Percentiles rank a stretch among this genome's conserved stretches.
These are phyloP conservation scores for Drosophila buzzatii DNA, from an alignment of 2,888 invertebrate genomes.

Conservation along the genomic window DNA sequence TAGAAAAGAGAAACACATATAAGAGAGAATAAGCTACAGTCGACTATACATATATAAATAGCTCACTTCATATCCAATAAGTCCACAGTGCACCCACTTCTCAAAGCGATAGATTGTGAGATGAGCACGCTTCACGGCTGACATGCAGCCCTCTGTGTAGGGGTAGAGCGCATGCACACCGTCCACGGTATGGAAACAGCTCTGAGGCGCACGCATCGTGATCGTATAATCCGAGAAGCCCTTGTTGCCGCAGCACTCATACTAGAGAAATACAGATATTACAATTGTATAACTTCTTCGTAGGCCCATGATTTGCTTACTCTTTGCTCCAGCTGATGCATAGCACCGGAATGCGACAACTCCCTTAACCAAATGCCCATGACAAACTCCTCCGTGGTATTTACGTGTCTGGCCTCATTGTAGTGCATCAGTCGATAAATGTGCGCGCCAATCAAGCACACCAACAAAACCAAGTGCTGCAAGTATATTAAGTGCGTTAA, in stretches of 20 bases:
- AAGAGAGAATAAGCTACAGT: neutral
- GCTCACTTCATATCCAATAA: slow-evolving; percentile 76
- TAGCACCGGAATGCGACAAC: slow-evolving; percentile 66
- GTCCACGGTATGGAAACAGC: slow-evolving; percentile 67
- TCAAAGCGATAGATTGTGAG: slow-evolving; percentile 69
- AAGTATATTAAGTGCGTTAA: neutral
- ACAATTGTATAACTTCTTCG: neutral
- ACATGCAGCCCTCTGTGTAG: slow-evolving; percentile 72
- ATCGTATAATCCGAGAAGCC: slow-evolving; percentile 70
- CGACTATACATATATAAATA: neutral
- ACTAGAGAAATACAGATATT: slow-evolving; percentile 44
- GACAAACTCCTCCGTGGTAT: slow-evolving; percentile 67
- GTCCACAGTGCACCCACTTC: slow-evolving; percentile 67
- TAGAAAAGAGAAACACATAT: slow-evolving; percentile 36
- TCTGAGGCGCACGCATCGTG: slow-evolving; percentile 61
- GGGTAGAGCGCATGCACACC: slow-evolving; percentile 59
- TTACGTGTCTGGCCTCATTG: slow-evolving; percentile 65
- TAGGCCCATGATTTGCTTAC: slow-evolving; percentile 48
- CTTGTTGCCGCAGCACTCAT: slow-evolving; percentile 77
- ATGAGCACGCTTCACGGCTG: slow-evolving; percentile 63
- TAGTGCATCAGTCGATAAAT: slow-evolving; percentile 74
- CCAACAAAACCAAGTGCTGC: slow-evolving; percentile 70
- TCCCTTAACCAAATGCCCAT: slow-evolving; percentile 74
- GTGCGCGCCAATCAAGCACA: slow-evolving; percentile 64
- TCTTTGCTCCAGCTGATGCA: slow-evolving; percentile 67